Evolutionary conservation across 1,140 invertebrate genomes (phyloP).

Genomic region (Drosophila quadrilineata): DNA sequence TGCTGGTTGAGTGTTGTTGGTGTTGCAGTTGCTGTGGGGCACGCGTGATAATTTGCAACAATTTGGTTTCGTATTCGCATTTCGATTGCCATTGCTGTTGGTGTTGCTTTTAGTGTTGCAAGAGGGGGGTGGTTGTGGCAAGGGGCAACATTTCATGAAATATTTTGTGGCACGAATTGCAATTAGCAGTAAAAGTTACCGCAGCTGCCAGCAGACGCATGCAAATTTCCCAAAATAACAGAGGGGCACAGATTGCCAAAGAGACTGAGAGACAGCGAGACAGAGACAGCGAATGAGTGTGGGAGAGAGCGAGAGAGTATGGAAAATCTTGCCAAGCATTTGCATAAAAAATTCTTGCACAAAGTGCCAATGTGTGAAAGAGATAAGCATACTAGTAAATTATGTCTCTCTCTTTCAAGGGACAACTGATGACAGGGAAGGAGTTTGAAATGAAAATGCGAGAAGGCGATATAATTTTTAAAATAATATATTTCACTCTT

Average conservation of each 20-base stretch:
- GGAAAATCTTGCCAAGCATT: constrained; percentile 22
- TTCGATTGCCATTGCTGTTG: background rate
- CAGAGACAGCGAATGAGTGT: no score
- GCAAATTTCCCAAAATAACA: constrained; percentile 20
- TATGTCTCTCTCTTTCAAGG: no score
- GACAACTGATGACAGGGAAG: no score
- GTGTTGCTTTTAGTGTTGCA: background rate
- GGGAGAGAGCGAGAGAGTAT: no score
- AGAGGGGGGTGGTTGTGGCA: background rate
- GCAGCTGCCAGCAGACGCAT: constrained; percentile 15
- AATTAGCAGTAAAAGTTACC: constrained; percentile 23
- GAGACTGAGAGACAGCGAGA: no score
- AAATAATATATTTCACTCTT: no score
- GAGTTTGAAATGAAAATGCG: no score
- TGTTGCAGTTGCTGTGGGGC: background rate
- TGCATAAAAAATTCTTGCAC: constrained; percentile 23
- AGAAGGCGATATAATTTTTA: no score
- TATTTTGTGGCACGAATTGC: constrained; percentile 26
- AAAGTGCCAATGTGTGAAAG: no score
- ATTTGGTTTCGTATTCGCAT: constrained; percentile 9
- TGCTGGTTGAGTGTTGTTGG: background rate
- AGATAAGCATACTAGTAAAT: no score
- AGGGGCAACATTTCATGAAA: constrained; percentile 6
- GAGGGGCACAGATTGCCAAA: no score
- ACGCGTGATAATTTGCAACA: constrained; percentile 26